phyloP scores from a whole-genome alignment of 2,888 invertebrate species.

The Standfussiana lucernea region DNA sequence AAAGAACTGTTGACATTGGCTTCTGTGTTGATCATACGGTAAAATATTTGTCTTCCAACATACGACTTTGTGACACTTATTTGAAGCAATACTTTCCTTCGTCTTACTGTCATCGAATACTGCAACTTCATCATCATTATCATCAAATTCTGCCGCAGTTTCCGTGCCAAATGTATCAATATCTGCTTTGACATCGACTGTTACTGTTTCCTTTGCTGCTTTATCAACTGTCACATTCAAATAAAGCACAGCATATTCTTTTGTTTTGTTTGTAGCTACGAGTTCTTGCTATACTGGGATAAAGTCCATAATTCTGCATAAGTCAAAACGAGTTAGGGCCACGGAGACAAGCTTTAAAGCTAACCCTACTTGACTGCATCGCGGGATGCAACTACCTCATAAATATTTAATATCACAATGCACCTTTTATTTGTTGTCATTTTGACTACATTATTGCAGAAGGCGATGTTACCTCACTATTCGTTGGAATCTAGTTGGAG shows the following conservation, averaged over 20 bases:
- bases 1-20: slow-evolving; percentile 5
- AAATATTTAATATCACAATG: slow-evolving; percentile 52
- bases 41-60: background rate
- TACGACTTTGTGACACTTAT: background rate
- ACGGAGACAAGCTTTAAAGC: slow-evolving; percentile 16
- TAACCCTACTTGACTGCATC: slow-evolving; percentile 37
- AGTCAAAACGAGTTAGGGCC: slow-evolving; percentile 35
- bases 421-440: slow-evolving; percentile 47
- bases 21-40: slow-evolving; percentile 10
- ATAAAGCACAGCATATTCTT: background rate
- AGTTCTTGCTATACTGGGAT: background rate
- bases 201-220: background rate
- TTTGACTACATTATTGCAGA: slow-evolving; percentile 46
- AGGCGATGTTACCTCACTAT: slow-evolving; percentile 45
- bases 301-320: slow-evolving; percentile 15
- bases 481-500: slow-evolving; percentile 46
- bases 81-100: background rate
- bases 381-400: slow-evolving; percentile 41
- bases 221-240: background rate
- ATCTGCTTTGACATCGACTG: background rate
- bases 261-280: slow-evolving; percentile 3
- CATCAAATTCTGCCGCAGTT: background rate
- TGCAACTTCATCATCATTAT: no score
- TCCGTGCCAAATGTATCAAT: background rate
- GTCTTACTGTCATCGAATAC: no score